Base-by-base conservation (phyloP, 1,140 invertebrate genomes). In the Melanaphis sacchari region DNA sequence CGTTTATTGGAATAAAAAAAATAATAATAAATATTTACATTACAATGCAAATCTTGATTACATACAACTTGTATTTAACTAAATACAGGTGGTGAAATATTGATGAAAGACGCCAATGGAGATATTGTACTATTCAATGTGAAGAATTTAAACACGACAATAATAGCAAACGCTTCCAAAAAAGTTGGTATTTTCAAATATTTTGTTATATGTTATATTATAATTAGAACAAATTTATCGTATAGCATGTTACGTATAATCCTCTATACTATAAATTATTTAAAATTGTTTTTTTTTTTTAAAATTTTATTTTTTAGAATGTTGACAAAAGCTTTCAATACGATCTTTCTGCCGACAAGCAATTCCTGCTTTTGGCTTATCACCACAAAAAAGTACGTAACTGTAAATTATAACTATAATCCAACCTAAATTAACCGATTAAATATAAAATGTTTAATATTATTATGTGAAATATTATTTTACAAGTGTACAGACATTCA, bases 331-430 rank as follows among this genome's bases (percentile, higher is more conserved):
- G 95, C 95, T 43, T 96, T 96, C 94, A 96, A 92, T 95, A 96
- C 94, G 95, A 95, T 90, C 91, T 96, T 22, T 96, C 96, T 24
- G 95, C 96, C 3, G 96, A 96, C 94, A 95, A 95, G 88, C 95
- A 96, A 93, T 96, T 95, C 94, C 94, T 96, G 59, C 94, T 96
- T 22, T 94, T 96, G 89, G 95, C 95, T 85, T 95, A 95, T 94
- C 95, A 95, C 94, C 96, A 95, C 93, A 95, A 95, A 94, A 96
- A 96, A 95, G 96, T 96, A 95, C 95, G 94, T 2, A 0, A 84
- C 9, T 24, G 22, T 40, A 40, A 84, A 84, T 40, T 41, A n/a
- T 76, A 7, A 76, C 11, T 36, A 9, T 18, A 36, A 81, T n/a
- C 5, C 38, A 81, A 38, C 24, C 52, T 54, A 66, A 66, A 66